These are phyloP conservation scores for Oncorhynchus nerka DNA, from an alignment of 2,113 vertebrate genomes.

Conservation along the genomic window DNA sequence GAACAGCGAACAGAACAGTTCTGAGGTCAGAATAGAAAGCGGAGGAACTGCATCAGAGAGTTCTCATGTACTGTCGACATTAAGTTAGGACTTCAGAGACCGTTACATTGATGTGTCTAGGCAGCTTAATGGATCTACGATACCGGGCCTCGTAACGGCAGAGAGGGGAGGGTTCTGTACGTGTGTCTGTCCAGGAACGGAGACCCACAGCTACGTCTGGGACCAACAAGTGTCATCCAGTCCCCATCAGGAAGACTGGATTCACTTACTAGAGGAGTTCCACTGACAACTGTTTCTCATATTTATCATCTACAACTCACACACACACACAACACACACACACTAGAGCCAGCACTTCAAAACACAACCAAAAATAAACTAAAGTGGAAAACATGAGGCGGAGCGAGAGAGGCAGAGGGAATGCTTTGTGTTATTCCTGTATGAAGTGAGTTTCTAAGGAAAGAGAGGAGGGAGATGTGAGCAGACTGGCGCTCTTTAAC, in stretches of 20 bases:
- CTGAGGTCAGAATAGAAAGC: no score
- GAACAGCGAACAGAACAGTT: no score
- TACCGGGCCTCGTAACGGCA: conserved; percentile 55
- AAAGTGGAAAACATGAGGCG: conserved; percentile 66
- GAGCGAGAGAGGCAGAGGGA: conserved; percentile 15
- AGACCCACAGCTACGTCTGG: no score
- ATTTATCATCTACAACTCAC: no score
- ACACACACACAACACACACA: conserved; percentile 21
- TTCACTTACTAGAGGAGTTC: no score
- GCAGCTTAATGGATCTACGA: conserved; percentile 53
- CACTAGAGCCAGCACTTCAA: conserved; percentile 53
- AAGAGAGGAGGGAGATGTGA: conserved; percentile 24
- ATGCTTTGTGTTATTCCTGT: conserved; percentile 57
- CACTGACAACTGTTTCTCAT: no score
- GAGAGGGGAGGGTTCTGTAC: background rate
- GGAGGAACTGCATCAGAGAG: conserved; percentile 41
- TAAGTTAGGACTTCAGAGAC: conserved; percentile 47
- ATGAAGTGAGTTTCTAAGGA: conserved; percentile 44
- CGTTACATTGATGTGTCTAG: conserved; percentile 60
- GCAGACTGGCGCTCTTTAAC: conserved; percentile 48
- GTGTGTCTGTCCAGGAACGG: conserved; percentile 14
- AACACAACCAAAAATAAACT: conserved; percentile 64
- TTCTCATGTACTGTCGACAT: conserved; percentile 36
- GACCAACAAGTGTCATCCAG: no score
- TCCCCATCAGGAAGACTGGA: no score